Percentiles rank a stretch among this genome's conserved stretches.
phyloP scores from a whole-genome alignment of 2,797 vertebrate genomes.

The Fringilla coelebs region DNA sequence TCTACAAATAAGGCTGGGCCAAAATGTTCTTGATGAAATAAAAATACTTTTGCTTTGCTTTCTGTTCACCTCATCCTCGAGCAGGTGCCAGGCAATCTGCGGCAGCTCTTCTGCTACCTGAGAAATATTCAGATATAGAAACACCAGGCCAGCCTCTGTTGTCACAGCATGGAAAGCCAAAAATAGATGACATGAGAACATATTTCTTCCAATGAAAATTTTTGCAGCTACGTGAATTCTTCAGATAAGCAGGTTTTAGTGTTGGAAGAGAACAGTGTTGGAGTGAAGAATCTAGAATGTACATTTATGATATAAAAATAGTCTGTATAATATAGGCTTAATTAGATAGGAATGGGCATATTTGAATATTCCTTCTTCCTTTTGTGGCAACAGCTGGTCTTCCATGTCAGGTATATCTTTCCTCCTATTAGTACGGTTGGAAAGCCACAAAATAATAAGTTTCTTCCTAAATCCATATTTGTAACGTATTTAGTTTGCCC shows the following conservation, averaged over 20 bases:
- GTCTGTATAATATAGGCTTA: background rate
- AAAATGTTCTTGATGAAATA: conserved; percentile 4
- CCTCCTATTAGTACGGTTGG: background rate
- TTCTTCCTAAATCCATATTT: background rate
- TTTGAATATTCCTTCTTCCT: background rate
- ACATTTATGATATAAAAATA: background rate
- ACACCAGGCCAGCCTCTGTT: conserved; percentile 5
- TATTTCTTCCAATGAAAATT: background rate
- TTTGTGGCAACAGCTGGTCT: background rate
- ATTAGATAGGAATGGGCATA: background rate
- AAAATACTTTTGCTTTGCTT: conserved; percentile 42
- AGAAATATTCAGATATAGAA: conserved; percentile 17
- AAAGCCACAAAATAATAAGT: background rate
- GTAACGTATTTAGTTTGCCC: background rate
- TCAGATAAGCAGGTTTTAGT: background rate
- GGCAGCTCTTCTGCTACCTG: conserved; percentile 38
- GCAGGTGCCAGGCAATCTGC: conserved; percentile 51
- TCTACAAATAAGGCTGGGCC: background rate
- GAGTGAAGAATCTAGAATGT: background rate
- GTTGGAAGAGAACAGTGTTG: background rate
- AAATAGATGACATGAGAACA: conserved; percentile 29
- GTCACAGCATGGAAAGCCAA: background rate
- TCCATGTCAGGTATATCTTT: background rate
- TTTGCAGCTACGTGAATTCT: background rate
- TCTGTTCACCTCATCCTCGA: conserved; percentile 12